Percentiles rank a stretch among this genome's conserved stretches.
Evolutionary conservation across 2,888 invertebrate genomes (phyloP).

Genomic region (Blastobasis lacticolella): DNA sequence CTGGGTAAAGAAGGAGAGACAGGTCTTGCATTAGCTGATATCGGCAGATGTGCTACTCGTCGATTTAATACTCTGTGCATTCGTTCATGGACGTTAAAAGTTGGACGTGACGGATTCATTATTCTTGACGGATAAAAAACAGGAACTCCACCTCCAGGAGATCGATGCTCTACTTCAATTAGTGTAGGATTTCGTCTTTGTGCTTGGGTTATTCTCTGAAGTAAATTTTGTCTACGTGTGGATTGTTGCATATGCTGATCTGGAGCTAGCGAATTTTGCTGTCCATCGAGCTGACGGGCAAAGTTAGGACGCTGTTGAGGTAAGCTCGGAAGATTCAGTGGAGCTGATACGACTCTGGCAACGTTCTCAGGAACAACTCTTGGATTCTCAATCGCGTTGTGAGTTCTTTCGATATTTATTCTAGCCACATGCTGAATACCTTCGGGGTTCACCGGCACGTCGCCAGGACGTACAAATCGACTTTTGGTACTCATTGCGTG

Average conservation of each 20-base stretch:
- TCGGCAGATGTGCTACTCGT: neutral
- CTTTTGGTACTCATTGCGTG: neutral
- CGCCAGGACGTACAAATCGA: neutral
- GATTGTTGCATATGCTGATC: neutral
- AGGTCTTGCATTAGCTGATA: neutral
- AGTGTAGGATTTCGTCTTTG: no score
- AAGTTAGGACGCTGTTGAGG: constrained; percentile 1
- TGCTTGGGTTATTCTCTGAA: no score
- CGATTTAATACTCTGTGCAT: neutral
- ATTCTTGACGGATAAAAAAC: no score
- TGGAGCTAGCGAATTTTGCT: neutral
- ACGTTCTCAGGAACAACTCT: neutral
- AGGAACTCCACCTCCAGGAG: no score
- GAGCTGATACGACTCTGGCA: neutral
- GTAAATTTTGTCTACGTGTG: no score
- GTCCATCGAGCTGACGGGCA: neutral
- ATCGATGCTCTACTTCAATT: no score
- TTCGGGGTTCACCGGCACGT: neutral
- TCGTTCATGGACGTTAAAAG: neutral
- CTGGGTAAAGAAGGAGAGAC: neutral
- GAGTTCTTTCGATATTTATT: neutral
- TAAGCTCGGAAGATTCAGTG: neutral
- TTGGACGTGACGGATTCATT: neutral
- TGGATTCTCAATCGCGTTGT: neutral
- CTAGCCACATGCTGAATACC: no score